Evolutionary conservation across 2,113 vertebrate genomes (phyloP).

Genomic region (Oreochromis spilurus): DNA sequence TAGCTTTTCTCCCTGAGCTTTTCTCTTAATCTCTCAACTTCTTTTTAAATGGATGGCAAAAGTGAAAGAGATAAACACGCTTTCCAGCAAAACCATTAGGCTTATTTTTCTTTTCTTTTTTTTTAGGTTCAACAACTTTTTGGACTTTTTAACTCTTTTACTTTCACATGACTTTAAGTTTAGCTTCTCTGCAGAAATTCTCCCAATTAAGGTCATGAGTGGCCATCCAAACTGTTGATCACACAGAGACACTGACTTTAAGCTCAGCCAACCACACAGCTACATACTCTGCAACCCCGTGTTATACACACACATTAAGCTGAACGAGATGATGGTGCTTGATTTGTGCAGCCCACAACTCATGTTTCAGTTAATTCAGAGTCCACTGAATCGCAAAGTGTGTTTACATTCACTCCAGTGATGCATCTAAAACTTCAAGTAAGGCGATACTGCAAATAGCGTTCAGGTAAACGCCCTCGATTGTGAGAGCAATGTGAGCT

Average conservation of each 20-base stretch:
- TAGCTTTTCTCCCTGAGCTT: slow-evolving; percentile 1
- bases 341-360: neutral
- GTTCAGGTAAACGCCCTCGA: neutral
- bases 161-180: slow-evolving; percentile 15
- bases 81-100: slow-evolving; percentile 8
- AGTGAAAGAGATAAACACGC: slow-evolving; percentile 47
- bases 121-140: slow-evolving; percentile 11
- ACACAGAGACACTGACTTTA: neutral
- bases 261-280: neutral
- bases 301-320: neutral
- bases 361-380: slow-evolving; percentile 22
- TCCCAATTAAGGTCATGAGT: neutral
- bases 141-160: slow-evolving; percentile 3
- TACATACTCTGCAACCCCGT: neutral
- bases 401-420: neutral
- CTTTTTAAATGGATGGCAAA: slow-evolving; percentile 55
- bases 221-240: slow-evolving; percentile 6
- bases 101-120: neutral
- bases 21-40: slow-evolving; percentile 41
- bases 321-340: neutral
- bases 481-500: neutral
- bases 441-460: neutral
- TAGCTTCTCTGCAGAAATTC: neutral
- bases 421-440: neutral
- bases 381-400: slow-evolving; percentile 11